Evolutionary conservation across 2,113 vertebrate genomes (phyloP).

Genomic region (Hydrolagus affinis): DNA sequence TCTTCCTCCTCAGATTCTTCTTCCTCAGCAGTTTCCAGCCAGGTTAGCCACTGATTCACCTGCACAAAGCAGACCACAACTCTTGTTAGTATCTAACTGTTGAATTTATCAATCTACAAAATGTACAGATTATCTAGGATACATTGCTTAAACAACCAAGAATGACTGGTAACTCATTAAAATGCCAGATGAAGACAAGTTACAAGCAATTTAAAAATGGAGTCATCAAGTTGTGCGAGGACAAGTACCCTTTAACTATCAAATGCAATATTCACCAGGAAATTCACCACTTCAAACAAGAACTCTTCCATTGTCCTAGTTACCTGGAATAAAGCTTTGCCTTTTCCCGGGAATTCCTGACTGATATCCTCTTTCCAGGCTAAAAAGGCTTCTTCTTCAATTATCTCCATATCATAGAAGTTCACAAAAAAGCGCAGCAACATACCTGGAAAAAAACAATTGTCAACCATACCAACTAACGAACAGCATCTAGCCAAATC

Average conservation of each 20-base stretch:
- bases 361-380: slow-evolving; percentile 99
- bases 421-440: slow-evolving; percentile 96
- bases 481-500: background rate
- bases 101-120: too few relatives aligned
- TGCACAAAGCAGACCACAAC: slow-evolving; percentile 39
- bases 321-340: slow-evolving; percentile 99
- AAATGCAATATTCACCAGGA: too few relatives aligned
- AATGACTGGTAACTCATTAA: accelerated
- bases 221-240: background rate
- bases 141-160: accelerated
- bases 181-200: background rate
- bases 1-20: slow-evolving; percentile 88
- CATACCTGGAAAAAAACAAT: slow-evolving; percentile 64
- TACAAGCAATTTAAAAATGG: background rate
- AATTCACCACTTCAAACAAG: too few relatives aligned
- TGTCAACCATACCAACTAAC: background rate
- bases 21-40: slow-evolving; percentile 97
- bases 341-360: slow-evolving; percentile 98
- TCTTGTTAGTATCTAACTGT: background rate
- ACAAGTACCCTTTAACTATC: slow-evolving; percentile 6
- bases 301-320: background rate
- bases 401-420: slow-evolving; percentile 98
- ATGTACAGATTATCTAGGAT: too few relatives aligned
- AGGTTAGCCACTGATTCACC: slow-evolving; percentile 98
- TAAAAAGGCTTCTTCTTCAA: slow-evolving; percentile 98